Base-by-base conservation (phyloP, 64 coral and sea anemone genomes). In the Pocillopora damicornis region DNA sequence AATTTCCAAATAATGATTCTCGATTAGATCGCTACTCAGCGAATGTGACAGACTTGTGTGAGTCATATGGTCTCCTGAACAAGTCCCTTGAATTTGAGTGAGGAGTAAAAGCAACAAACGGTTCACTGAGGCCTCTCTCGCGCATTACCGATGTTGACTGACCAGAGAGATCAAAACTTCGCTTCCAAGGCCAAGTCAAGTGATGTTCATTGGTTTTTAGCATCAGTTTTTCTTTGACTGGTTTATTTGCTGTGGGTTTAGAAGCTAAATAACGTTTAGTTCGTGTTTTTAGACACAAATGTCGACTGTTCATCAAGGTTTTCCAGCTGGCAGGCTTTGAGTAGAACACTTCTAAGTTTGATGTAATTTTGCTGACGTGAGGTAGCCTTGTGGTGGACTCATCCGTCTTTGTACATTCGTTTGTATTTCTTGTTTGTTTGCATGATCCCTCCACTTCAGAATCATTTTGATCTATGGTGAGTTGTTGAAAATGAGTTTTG, bases 21-120 rank as follows among this genome's bases (percentile, higher is more conserved):
- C 42, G 42, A 51, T 51, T 51, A 7, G 42, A 51, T 51, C 23
- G 20, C 59, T 80, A 80, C 78, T 62, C 23, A 62, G 58, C 78
- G 60, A 80, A 80, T 58, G 78, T 62, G 78, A 80, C 78, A 30
- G 59, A 80, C 6, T 80, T 80, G 58, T 30, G 78, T 15, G 78
- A 79, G 15, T 79, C 76, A 59, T 23, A 60, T 16, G 76, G 13
- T 5, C 59, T 37, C 62, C 62, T 63, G 8, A 79, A 61, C 57
- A 79, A 4, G 9, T 15, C 22, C 9, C 18, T 15, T 30, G 77
- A 60, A 30, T 62, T 13, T 6, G 25, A 23, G 56, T 59, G 61
- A 60, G 59, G 15, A 35, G 8, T 23, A 35, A 14, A 62, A 25
- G 62, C 16, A 1, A 37, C 1, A 5, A 80, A 62, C 11, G 58